Evolutionary conservation across 1,140 invertebrate species (phyloP), one percentile per base, ranked within the genome.

Genomic region (Drosophila quadrilineata): DNA sequence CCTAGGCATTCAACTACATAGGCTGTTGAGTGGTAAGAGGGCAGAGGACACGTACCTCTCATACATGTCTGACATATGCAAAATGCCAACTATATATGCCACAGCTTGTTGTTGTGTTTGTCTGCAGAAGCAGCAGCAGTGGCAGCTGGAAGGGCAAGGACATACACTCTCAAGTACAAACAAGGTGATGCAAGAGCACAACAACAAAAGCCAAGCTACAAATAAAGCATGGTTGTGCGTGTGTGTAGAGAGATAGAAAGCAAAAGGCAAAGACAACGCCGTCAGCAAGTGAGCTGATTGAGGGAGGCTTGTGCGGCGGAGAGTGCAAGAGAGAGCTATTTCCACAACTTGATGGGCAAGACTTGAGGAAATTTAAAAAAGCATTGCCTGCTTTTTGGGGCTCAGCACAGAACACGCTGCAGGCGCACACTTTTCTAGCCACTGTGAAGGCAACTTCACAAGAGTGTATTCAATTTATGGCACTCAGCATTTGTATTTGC

Each of bases 131-230:
- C n/a, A n/a, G n/a, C n/a, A n/a, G n/a, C n/a, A n/a, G n/a, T n/a
- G n/a, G 58, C 75, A 75, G 68, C 66, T 75, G 71, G 66, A 80
- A 82, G 77, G 77, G 73, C 73, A 82, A 82, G 77, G 76, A 65
- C 76, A 73, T 53, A 59, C 65, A 59, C 69, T 22, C 33, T 38
- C 49, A 52, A 76, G 63, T 82, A 59, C 77, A 80, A 80, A 80
- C 75, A 79, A 79, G 75, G 75, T 74, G 46, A 54, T 67, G 40
- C 46, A 17, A 64, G 48, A 48, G 36, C 48, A 24, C 8, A 17
- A 41, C 6, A 24, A 17, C 6, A 40, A 14, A 26, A 16, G 26
- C n/a, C n/a, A 28, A 52, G 6, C 36, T 21, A 6, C 2, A 49
- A n/a, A 49, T 31, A 56, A 24, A 19, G 35, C 22, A 29, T 56